Conservation (phyloP, 30 jellyfish, hydroid and myxozoan species). For the Rhopilema esculentum region DNA sequence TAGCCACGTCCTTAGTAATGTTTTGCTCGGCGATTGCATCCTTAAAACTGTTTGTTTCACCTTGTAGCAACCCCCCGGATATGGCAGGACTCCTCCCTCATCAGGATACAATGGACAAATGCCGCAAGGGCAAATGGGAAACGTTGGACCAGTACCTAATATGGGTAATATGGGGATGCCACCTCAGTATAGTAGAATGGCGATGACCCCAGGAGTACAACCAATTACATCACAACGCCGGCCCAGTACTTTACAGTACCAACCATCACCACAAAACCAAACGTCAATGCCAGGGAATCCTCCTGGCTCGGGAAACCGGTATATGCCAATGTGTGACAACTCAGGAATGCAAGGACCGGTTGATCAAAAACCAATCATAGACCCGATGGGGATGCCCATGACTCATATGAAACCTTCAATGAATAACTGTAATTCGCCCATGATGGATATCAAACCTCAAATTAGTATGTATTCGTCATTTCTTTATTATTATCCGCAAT, state of each 20-base stretch:
- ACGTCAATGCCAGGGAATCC: conserved; percentile 74
- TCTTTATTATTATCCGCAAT: not conserved
- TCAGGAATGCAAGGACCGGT: conserved; percentile 80
- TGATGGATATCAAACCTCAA: conserved; percentile 76
- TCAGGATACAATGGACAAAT: conserved; percentile 75
- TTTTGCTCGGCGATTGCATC: not conserved
- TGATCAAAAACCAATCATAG: conserved; percentile 89
- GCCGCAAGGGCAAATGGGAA: conserved; percentile 90
- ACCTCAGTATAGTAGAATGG: conserved; percentile 93
- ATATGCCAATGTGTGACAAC: conserved; percentile 87
- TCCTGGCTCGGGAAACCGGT: conserved; percentile 57
- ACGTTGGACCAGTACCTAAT: conserved; percentile 79
- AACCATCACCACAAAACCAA: conserved; percentile 80
- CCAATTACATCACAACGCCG: conserved; percentile 92
- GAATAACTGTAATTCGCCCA: conserved; percentile 62
- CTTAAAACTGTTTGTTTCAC: not conserved
- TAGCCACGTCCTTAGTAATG: too few species aligned
- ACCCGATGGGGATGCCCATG: conserved; percentile 71
- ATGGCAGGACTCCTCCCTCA: conserved; percentile 81
- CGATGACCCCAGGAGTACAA: conserved; percentile 77
- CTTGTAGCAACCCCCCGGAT: conserved; percentile 88
- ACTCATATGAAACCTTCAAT: conserved; percentile 48
- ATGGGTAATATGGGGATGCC: conserved; percentile 94
- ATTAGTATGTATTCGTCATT: conserved; percentile 48
- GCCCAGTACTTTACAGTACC: conserved; percentile 98